Base-by-base conservation (phyloP, 2,113 vertebrate genomes). In the Ammodytes marinus region DNA sequence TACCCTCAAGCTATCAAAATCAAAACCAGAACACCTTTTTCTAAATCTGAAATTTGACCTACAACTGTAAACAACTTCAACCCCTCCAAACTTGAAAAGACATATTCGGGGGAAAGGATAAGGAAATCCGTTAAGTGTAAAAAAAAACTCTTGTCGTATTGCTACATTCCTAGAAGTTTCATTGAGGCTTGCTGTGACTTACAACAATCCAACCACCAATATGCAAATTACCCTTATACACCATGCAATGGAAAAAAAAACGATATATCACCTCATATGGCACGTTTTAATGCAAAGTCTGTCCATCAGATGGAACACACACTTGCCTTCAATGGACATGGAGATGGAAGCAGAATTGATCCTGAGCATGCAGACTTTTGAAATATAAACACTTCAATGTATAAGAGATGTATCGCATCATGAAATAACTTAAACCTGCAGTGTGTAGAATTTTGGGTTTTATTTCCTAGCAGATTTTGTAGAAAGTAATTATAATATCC, bases 311-410 rank as follows among this genome's bases (percentile, higher is more conserved):
- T 63, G n/a, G 53, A 52, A 42, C 64, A 50, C 17, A 17, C 59
- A 14, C n/a, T 27, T 27, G 53, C 27, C 35, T 50, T 63, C 27
- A 55, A 57, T 42, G 43, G 15, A 74, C 7, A 70, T 74, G 40
- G 77, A 72, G 60, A 82, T 57, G 50, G 46, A 73, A 15, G 37
- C n/a, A 54, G 15, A 76, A 50, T 53, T 53, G 4, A 70, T 63
- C 54, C 17, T 67, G 35, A 53, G 59, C 77, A 79, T 80, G 80
- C 81, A 74, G 47, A 27, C 27, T 65, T 72, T 45, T 49, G 55
- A 63, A 79, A 84, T 65, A 12, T 42, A 50, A 63, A 66, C 4
- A 0, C 14, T 58, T 53, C 3, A 9, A 5, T 59, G 35, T 35
- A 47, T 67, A 74, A 60, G 6, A 6, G 12, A 55, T 55, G 45